Conservation (phyloP, 2,113 vertebrate species). For the Microtus richardsoni region DNA sequence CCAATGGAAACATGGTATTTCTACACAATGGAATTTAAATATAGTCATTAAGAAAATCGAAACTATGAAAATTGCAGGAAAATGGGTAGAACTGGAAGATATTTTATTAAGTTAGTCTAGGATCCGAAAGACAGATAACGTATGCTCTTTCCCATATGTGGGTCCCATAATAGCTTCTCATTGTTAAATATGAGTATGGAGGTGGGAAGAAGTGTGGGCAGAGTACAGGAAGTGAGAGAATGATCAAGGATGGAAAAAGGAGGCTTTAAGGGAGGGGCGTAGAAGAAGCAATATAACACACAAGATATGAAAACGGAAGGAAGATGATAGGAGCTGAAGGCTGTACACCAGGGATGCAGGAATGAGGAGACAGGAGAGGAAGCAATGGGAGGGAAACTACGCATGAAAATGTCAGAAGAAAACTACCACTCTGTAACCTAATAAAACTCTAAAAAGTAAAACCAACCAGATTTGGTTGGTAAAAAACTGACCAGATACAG, state of each 20-base stretch:
- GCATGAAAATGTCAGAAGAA: neutral
- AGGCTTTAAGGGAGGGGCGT: no score
- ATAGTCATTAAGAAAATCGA: neutral
- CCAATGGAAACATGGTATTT: neutral
- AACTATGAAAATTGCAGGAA: neutral
- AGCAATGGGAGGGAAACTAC: fast-evolving
- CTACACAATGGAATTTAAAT: neutral
- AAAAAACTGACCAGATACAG: neutral
- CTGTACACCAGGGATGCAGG: neutral
- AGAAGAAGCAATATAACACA: neutral
- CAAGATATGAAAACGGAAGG: neutral
- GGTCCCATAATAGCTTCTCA: neutral
- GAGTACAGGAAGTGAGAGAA: neutral
- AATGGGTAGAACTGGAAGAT: neutral
- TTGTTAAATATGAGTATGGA: neutral
- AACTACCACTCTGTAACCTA: neutral
- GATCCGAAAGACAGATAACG: neutral
- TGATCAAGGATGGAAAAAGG: neutral
- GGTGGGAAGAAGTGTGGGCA: neutral
- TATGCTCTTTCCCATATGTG: neutral
- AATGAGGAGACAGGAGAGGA: neutral
- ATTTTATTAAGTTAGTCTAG: neutral
- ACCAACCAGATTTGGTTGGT: no score
- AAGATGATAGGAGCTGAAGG: neutral
- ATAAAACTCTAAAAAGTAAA: neutral